phyloP scores from a whole-genome alignment of 1,140 invertebrate species.

The Drosophila nigromelanica region DNA sequence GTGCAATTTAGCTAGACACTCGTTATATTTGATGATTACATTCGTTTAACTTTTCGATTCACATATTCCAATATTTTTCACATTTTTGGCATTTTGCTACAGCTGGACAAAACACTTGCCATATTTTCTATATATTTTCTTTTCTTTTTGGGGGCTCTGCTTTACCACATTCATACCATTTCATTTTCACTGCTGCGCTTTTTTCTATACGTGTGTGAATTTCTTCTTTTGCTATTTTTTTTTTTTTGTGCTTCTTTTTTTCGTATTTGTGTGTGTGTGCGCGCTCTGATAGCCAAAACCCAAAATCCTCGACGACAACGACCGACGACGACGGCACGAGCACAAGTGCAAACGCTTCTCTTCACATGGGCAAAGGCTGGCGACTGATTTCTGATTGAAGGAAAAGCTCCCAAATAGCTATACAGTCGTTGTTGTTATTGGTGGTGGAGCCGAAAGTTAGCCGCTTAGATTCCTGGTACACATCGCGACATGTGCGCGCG shows the following conservation, averaged over 20 bases:
- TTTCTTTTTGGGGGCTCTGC: conserved; percentile 38
- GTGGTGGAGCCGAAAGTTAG: conserved; percentile 25
- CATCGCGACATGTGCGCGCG: conserved; percentile 62
- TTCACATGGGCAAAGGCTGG: conserved; percentile 68
- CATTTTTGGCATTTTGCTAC: conserved; percentile 11
- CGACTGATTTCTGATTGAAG: conserved; percentile 49
- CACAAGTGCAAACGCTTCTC: conserved; percentile 69
- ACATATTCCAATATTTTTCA: conserved; percentile 23
- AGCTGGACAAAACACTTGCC: conserved; percentile 31
- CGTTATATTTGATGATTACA: conserved; percentile 24
- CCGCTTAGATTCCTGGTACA: conserved; percentile 68
- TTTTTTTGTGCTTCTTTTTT: conserved; percentile 30
- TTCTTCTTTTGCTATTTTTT: conserved; percentile 21
- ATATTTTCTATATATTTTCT: conserved; percentile 43
- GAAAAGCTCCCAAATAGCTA: conserved; percentile 68
- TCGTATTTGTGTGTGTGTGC: conserved; percentile 36
- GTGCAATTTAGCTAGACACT: conserved; percentile 48
- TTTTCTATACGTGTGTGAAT: conserved; percentile 48
- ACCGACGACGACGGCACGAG: conserved; percentile 46
- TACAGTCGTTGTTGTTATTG: conserved; percentile 46
- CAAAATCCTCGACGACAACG: conserved; percentile 72
- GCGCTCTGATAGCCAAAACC: conserved; percentile 60
- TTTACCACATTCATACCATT: conserved; percentile 65
- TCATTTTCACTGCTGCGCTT: conserved; percentile 61
- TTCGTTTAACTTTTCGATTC: conserved; percentile 24